Percentiles rank a stretch among this genome's conserved stretches.
These are phyloP conservation scores for Achatina immaculata DNA, from an alignment of 1,140 invertebrate species.

Conservation along the genomic window DNA sequence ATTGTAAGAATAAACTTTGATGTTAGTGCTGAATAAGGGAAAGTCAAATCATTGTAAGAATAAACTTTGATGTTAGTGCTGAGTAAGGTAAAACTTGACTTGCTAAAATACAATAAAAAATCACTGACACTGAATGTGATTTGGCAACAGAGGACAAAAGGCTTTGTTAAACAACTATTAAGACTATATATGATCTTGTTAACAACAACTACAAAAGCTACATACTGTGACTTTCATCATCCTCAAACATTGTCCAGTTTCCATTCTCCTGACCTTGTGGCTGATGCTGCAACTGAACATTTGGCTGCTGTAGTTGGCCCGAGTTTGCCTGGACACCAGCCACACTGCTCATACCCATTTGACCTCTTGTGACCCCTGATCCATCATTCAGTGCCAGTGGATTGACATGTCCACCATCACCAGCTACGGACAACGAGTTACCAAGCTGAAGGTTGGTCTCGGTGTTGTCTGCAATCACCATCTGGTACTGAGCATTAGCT, in stretches of 20 bases:
- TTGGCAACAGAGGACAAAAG: too few relatives aligned
- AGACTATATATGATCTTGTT: too few relatives aligned
- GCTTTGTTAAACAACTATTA: too few relatives aligned
- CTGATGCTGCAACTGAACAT: conserved; percentile 13
- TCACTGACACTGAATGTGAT: too few relatives aligned
- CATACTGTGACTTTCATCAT: conserved; percentile 67
- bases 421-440: conserved; percentile 7
- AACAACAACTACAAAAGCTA: background rate
- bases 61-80: too few relatives aligned
- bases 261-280: conserved; percentile 49
- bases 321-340: background rate
- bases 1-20: too few relatives aligned
- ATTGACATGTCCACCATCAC: conserved; percentile 45
- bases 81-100: too few relatives aligned
- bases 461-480: background rate
- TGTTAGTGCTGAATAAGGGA: too few relatives aligned
- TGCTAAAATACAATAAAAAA: too few relatives aligned
- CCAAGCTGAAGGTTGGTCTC: background rate
- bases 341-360: background rate
- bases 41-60: too few relatives aligned
- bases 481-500: background rate
- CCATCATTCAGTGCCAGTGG: conserved; percentile 42
- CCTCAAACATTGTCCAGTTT: conserved; percentile 68
- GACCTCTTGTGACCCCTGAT: background rate
- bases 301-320: background rate